Evolutionary conservation across 1,140 invertebrate genomes (phyloP).

Genomic region (Aphelenchoides fujianensis): DNA sequence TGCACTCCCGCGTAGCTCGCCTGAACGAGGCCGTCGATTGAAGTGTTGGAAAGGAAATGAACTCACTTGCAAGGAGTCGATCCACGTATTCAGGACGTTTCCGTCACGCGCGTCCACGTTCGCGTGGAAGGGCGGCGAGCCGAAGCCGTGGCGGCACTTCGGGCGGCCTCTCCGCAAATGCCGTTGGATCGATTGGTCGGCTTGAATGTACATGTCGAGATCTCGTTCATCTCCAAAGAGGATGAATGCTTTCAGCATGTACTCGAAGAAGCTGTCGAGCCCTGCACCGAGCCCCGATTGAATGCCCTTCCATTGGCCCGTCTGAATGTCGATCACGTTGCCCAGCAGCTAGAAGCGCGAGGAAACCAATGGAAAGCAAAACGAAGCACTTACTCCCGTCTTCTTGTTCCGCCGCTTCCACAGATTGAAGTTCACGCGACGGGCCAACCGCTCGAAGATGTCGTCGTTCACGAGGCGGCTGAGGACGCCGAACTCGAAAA

Average conservation of each 20-base stretch:
- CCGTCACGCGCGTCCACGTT: slow-evolving; percentile 74
- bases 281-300: slow-evolving; percentile 70
- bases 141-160: slow-evolving; percentile 62
- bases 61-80: slow-evolving; percentile 70
- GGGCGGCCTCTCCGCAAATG: slow-evolving; percentile 70
- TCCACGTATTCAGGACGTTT: slow-evolving; percentile 69
- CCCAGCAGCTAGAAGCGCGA: too few relatives aligned
- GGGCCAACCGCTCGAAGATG: slow-evolving; percentile 69
- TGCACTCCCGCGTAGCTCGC: slow-evolving; percentile 62
- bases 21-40: neutral
- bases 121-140: slow-evolving; percentile 71
- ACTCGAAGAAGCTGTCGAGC: slow-evolving; percentile 73
- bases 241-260: slow-evolving; percentile 71
- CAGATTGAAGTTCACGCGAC: slow-evolving; percentile 66
- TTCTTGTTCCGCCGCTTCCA: slow-evolving; percentile 68
- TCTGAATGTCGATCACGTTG: slow-evolving; percentile 70
- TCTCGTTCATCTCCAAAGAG: slow-evolving; percentile 70
- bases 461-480: slow-evolving; percentile 69
- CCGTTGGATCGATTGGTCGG: slow-evolving; percentile 68
- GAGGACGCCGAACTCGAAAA: slow-evolving; percentile 71
- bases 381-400: slow-evolving; percentile 71
- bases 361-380: too few relatives aligned
- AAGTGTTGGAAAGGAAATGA: too few relatives aligned
- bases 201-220: slow-evolving; percentile 69
- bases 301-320: slow-evolving; percentile 69